Percentiles rank a stretch among this genome's conserved stretches.
Evolutionary conservation across 2,888 invertebrate genomes (phyloP).

Genomic region (Amiota minor): DNA sequence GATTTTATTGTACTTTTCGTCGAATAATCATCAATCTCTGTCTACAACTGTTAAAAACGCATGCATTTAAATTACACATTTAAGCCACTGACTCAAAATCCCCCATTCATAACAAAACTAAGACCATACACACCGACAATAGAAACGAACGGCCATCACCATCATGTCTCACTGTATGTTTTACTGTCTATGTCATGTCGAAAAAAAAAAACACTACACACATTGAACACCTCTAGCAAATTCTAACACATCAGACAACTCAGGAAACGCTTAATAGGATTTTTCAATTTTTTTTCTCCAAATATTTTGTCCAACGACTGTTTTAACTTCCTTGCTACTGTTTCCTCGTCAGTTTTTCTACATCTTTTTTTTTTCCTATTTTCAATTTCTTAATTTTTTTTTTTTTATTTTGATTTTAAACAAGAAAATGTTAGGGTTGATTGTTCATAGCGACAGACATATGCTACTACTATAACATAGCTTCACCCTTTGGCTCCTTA

Average conservation of each 20-base stretch:
- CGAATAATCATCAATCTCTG: conserved; percentile 70
- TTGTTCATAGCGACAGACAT: background rate
- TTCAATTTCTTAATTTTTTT: conserved; percentile 59
- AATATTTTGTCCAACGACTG: conserved; percentile 53
- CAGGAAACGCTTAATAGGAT: conserved; percentile 65
- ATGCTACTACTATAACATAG: background rate
- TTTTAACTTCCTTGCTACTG: conserved; percentile 39
- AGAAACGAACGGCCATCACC: conserved; percentile 43
- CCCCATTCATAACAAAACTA: conserved; percentile 17
- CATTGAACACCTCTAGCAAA: conserved; percentile 46
- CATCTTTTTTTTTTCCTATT: conserved; percentile 43
- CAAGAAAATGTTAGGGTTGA: background rate
- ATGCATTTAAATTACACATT: conserved; percentile 73
- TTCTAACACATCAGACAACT: conserved; percentile 29
- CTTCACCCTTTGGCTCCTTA: conserved; percentile 2
- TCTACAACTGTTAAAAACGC: conserved; percentile 66
- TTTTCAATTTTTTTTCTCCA: conserved; percentile 40
- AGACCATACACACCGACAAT: conserved; percentile 30
- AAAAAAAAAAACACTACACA: conserved; percentile 14
- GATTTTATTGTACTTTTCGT: conserved; percentile 2
- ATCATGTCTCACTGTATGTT: background rate
- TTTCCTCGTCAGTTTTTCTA: conserved; percentile 34
- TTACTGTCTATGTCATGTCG: background rate
- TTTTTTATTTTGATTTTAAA: conserved; percentile 32
- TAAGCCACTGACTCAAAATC: conserved; percentile 51